phyloP scores from a whole-genome alignment of 2,888 invertebrate species.

The Philereme transversata region DNA sequence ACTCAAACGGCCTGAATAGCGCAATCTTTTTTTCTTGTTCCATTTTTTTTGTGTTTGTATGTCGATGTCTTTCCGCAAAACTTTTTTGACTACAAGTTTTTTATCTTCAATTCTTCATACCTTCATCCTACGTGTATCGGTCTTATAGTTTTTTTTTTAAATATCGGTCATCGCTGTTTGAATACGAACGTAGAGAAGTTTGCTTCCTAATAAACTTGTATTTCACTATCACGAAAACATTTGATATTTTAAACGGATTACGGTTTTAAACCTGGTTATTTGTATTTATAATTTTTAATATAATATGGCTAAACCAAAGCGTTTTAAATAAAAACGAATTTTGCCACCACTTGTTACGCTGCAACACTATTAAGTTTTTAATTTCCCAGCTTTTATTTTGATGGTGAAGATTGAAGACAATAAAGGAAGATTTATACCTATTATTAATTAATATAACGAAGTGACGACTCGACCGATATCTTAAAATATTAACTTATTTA shows the following conservation, averaged over 20 bases:
- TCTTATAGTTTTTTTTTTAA: neutral
- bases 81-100: neutral
- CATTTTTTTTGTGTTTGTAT: neutral
- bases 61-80: neutral
- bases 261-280: slow-evolving; percentile 71
- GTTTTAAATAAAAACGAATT: slow-evolving; percentile 56
- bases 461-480: slow-evolving; percentile 73
- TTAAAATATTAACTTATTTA: slow-evolving; percentile 75
- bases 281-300: slow-evolving; percentile 54
- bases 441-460: slow-evolving; percentile 76
- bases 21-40: slow-evolving; percentile 1
- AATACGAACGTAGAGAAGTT: slow-evolving; percentile 33
- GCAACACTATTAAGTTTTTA: slow-evolving; percentile 40
- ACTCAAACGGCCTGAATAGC: slow-evolving; percentile 33
- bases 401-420: slow-evolving; percentile 80
- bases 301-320: slow-evolving; percentile 76
- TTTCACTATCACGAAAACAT: slow-evolving; percentile 44
- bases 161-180: slow-evolving; percentile 11
- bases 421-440: slow-evolving; percentile 82
- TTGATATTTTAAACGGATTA: slow-evolving; percentile 55
- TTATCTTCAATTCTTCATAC: too few relatives aligned
- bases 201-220: slow-evolving; percentile 44
- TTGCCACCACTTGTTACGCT: slow-evolving; percentile 70
- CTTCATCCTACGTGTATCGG: neutral
- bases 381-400: slow-evolving; percentile 67